These are phyloP conservation scores for Promerops cafer DNA, from an alignment of 2,113 vertebrate genomes.

Conservation along the genomic window DNA sequence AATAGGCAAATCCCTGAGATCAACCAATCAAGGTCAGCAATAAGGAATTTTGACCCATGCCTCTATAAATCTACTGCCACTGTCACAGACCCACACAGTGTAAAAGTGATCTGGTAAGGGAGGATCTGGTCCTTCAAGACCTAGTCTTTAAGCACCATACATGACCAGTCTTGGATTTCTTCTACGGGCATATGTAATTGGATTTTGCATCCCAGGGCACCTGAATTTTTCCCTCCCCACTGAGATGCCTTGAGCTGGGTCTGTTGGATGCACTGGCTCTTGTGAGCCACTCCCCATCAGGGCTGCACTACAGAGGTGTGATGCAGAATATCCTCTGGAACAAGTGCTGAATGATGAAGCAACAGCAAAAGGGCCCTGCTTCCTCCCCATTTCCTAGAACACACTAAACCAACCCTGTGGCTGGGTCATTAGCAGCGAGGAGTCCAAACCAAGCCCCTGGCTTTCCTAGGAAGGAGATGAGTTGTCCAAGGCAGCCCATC, in stretches of 20 bases:
- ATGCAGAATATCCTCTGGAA: neutral
- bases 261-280: neutral
- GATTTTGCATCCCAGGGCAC: neutral
- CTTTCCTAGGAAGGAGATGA: neutral
- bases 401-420: neutral
- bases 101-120: neutral
- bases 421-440: neutral
- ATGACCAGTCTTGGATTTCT: neutral
- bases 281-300: neutral
- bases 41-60: neutral
- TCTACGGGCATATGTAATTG: neutral
- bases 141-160: neutral
- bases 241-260: neutral
- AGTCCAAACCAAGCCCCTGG: neutral
- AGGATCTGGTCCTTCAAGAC: neutral
- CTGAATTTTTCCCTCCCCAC: neutral
- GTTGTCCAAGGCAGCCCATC: neutral
- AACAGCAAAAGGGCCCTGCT: neutral
- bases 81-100: neutral
- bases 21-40: neutral
- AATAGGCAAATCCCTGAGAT: neutral
- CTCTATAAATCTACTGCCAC: neutral
- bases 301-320: neutral
- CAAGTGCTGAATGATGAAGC: neutral
- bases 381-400: neutral